phyloP scores from a whole-genome alignment of 2,888 invertebrate genomes.

The Melanargia galathea region DNA sequence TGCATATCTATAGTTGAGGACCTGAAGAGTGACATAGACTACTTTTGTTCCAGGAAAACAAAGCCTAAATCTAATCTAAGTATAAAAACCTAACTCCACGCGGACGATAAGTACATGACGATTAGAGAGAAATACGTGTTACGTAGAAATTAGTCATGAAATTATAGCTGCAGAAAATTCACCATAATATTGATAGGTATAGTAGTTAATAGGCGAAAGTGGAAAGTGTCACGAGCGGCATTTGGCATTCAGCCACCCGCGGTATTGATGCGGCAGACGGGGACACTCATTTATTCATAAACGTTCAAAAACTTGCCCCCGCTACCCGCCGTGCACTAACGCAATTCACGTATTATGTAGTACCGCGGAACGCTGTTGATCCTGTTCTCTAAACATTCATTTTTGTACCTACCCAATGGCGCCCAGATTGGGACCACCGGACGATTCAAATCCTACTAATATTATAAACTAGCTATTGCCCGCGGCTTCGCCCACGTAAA shows the following conservation, averaged over 20 bases:
- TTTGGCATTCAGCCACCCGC: slow-evolving; percentile 74
- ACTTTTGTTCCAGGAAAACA: no score
- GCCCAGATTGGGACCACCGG: slow-evolving; percentile 2
- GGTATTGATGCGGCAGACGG: slow-evolving; percentile 78
- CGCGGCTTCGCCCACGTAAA: no score
- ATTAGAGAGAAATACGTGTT: no score
- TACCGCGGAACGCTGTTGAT: slow-evolving; percentile 34
- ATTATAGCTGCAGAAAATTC: slow-evolving; percentile 8
- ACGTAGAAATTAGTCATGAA: neutral
- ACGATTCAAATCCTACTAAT: no score
- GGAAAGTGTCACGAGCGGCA: slow-evolving; percentile 75
- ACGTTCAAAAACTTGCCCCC: slow-evolving; percentile 61
- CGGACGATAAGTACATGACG: no score
- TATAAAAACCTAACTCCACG: no score
- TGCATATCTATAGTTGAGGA: no score
- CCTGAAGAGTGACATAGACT: no score
- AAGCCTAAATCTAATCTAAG: no score
- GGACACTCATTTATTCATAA: slow-evolving; percentile 65
- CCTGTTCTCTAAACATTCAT: slow-evolving; percentile 46
- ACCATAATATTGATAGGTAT: no score
- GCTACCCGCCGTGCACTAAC: slow-evolving; percentile 35
- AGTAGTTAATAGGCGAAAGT: slow-evolving; percentile 68
- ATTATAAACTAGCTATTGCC: no score
- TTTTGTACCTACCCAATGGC: slow-evolving; percentile 46
- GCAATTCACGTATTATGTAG: slow-evolving; percentile 50